Conservation (phyloP, 2,888 invertebrate genomes). For the Polietes domitor region DNA sequence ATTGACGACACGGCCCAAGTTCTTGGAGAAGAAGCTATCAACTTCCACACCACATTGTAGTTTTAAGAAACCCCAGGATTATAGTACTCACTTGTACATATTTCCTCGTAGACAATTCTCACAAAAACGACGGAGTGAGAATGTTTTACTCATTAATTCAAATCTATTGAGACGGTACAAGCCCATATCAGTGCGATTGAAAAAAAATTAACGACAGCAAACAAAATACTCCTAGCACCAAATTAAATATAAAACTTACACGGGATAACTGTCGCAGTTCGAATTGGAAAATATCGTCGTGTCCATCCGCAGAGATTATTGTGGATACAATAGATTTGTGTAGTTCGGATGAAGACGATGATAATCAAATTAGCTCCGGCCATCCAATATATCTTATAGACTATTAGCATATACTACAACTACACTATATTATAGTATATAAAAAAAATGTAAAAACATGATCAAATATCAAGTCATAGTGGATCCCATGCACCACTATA, state of each 20-base stretch:
- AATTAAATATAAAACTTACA: conserved; percentile 78
- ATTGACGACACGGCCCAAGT: conserved; percentile 74
- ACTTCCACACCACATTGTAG: conserved; percentile 74
- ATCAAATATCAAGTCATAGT: no score
- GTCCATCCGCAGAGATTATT: conserved; percentile 76
- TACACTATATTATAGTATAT: conserved; percentile 10
- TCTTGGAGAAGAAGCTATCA: conserved; percentile 75
- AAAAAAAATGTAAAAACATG: no score
- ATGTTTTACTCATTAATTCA: conserved; percentile 79
- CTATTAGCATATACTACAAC: conserved; percentile 27
- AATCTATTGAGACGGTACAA: conserved; percentile 79
- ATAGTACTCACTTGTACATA: conserved; percentile 76
- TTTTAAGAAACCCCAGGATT: conserved; percentile 77
- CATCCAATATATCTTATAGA: conserved; percentile 44
- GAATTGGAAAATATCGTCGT: conserved; percentile 79
- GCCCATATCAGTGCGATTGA: conserved; percentile 78
- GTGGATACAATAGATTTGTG: conserved; percentile 86
- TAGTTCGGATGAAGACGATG: conserved; percentile 85
- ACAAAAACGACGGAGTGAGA: conserved; percentile 76
- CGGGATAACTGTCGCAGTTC: conserved; percentile 77
- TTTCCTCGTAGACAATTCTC: conserved; percentile 79
- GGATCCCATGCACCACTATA: no score
- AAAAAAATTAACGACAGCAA: conserved; percentile 76
- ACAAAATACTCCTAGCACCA: conserved; percentile 69
- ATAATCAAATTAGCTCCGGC: conserved; percentile 56